Conservation (phyloP, 2,888 invertebrate species). For the Clusia tigrina region DNA sequence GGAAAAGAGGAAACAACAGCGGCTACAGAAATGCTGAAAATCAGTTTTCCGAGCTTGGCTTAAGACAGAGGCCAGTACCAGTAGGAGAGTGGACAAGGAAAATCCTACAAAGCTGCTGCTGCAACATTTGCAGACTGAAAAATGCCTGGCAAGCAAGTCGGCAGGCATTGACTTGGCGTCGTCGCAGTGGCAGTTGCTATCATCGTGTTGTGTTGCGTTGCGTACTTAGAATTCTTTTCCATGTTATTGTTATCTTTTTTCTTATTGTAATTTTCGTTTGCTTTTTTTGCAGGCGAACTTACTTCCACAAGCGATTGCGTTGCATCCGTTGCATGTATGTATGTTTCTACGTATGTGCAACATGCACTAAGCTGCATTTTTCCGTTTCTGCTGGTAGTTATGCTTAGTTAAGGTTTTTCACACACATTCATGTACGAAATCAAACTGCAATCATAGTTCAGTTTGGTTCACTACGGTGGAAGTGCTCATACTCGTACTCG, state of each 20-base stretch:
- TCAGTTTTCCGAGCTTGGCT: slow-evolving; percentile 4
- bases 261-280: slow-evolving; percentile 29
- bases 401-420: background rate
- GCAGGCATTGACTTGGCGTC: slow-evolving; percentile 10
- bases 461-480: slow-evolving; percentile 34
- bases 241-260: slow-evolving; percentile 10
- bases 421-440: slow-evolving; percentile 55
- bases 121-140: background rate
- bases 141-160: background rate
- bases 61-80: background rate
- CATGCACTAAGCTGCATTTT: slow-evolving; percentile 5
- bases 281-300: slow-evolving; percentile 36
- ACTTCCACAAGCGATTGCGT: slow-evolving; percentile 9
- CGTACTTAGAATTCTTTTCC: slow-evolving; percentile 6
- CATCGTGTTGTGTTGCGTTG: background rate
- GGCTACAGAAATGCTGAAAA: slow-evolving; percentile 1
- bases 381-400: background rate
- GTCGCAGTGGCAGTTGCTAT: background rate
- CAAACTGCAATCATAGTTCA: slow-evolving; percentile 56
- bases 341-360: background rate
- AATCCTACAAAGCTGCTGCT: background rate
- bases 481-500: slow-evolving; percentile 10
- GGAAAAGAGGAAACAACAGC: background rate
- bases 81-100: background rate
- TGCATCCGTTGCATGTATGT: slow-evolving; percentile 10